phyloP scores from a whole-genome alignment of 2,113 vertebrate species.

The Myotis davidii region DNA sequence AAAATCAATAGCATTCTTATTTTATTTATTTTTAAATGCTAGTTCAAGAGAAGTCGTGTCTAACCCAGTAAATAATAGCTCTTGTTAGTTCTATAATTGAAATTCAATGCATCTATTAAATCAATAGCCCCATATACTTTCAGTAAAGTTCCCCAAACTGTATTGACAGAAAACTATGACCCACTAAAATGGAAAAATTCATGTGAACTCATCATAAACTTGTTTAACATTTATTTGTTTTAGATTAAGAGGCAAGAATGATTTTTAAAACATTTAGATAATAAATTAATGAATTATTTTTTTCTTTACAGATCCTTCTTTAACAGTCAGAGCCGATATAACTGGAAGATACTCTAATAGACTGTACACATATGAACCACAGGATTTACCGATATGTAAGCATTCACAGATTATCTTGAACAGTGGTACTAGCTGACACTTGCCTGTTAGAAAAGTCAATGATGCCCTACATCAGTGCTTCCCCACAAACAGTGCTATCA shows the following conservation, averaged over 20 bases:
- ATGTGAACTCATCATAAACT: not conserved
- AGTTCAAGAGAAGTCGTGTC: not conserved
- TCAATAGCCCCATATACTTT: not conserved
- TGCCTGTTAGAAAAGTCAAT: not conserved
- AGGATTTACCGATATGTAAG: conserved; percentile 90
- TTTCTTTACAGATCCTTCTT: conserved; percentile 90
- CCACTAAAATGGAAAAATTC: not conserved
- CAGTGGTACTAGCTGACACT: not conserved
- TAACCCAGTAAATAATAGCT: not conserved
- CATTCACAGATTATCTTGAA: conserved; percentile 32
- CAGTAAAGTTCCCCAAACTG: not conserved
- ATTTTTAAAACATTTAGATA: not conserved
- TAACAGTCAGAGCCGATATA: conserved; percentile 95
- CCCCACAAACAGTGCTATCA: not conserved
- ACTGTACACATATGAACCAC: conserved; percentile 92
- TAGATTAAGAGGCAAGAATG: not conserved
- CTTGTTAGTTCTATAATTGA: not conserved
- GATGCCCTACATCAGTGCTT: not conserved
- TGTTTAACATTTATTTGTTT: not conserved
- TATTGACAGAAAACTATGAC: not conserved
- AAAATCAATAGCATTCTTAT: not conserved
- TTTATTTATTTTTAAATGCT: not conserved
- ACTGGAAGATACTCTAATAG: conserved; percentile 92
- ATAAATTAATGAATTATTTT: not conserved
- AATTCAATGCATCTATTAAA: not conserved